Evolutionary conservation across 2,888 invertebrate species (phyloP).

Genomic region (Onchidella celtica): DNA sequence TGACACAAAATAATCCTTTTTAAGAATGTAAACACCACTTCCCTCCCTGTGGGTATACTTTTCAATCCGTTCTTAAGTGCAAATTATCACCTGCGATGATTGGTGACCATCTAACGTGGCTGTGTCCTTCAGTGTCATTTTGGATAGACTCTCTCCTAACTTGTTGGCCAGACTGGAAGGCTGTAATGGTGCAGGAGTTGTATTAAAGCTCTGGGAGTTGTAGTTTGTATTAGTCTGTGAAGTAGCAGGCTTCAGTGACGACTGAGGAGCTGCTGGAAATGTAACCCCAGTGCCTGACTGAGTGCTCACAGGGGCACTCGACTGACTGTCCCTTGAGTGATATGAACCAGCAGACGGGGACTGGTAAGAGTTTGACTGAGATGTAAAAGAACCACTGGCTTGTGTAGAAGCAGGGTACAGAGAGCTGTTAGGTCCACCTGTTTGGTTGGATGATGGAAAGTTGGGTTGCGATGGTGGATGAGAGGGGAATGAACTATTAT

Average conservation of each 20-base stretch:
- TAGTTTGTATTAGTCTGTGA: constrained; percentile 68
- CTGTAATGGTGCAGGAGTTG: constrained; percentile 55
- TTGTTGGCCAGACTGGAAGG: constrained; percentile 71
- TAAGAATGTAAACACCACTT: no score
- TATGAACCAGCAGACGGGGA: constrained; percentile 48
- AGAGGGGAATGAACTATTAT: constrained; percentile 57
- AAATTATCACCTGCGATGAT: constrained; percentile 58
- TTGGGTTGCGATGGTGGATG: constrained; percentile 58
- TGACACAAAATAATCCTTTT: no score
- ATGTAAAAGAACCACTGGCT: constrained; percentile 50
- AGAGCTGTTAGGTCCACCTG: constrained; percentile 49
- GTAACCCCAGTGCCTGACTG: constrained; percentile 45
- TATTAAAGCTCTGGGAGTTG: constrained; percentile 60
- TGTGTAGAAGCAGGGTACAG: constrained; percentile 61
- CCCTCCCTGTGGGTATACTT: no score
- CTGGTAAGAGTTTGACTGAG: constrained; percentile 71
- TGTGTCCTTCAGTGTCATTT: constrained; percentile 74
- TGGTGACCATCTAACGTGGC: constrained; percentile 60
- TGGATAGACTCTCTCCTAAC: constrained; percentile 74
- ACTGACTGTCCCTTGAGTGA: constrained; percentile 47
- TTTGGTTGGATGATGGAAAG: constrained; percentile 46
- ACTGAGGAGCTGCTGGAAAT: constrained; percentile 37
- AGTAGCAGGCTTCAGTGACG: constrained; percentile 53
- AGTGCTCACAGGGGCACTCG: constrained; percentile 41
- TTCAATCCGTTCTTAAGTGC: no score